Conservation (phyloP, 1,140 invertebrate genomes). For the Phymastichus coffea region DNA sequence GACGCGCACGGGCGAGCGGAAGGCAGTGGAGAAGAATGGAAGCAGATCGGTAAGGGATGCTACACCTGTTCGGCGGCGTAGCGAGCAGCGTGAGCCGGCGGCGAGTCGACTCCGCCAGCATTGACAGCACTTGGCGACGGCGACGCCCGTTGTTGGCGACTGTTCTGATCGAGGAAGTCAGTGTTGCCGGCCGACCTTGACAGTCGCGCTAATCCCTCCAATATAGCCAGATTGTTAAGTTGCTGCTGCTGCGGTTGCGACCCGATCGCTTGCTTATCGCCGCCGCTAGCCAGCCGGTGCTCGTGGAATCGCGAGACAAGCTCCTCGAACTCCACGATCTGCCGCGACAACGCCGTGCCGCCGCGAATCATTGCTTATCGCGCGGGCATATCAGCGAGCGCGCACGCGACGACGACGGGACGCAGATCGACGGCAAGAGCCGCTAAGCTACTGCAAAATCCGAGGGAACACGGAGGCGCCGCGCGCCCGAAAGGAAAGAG, state of each 20-base stretch:
- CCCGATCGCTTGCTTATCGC: neutral
- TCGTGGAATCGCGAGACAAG: constrained; percentile 47
- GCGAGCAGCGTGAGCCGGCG: too few relatives aligned
- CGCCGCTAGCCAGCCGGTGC: constrained; percentile 6
- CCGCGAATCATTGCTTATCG: constrained; percentile 38
- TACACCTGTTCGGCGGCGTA: constrained; percentile 14
- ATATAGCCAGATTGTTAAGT: neutral
- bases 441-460: too few relatives aligned
- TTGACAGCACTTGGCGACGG: neutral
- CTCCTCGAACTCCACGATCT: constrained; percentile 53
- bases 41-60: neutral
- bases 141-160: neutral
- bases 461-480: too few relatives aligned
- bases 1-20: too few relatives aligned
- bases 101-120: neutral
- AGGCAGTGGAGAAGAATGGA: too few relatives aligned
- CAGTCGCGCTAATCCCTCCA: constrained; percentile 3
- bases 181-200: neutral
- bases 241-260: constrained; percentile 4
- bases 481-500: too few relatives aligned
- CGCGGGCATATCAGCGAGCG: constrained; percentile 9
- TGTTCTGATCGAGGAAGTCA: constrained; percentile 2
- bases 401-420: too few relatives aligned
- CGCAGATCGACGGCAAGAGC: too few relatives aligned
- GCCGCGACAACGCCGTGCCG: constrained; percentile 43